Percentiles rank a stretch among this genome's conserved stretches.
phyloP scores from a whole-genome alignment of 2,797 vertebrate species.

The Gambelia wislizenii region DNA sequence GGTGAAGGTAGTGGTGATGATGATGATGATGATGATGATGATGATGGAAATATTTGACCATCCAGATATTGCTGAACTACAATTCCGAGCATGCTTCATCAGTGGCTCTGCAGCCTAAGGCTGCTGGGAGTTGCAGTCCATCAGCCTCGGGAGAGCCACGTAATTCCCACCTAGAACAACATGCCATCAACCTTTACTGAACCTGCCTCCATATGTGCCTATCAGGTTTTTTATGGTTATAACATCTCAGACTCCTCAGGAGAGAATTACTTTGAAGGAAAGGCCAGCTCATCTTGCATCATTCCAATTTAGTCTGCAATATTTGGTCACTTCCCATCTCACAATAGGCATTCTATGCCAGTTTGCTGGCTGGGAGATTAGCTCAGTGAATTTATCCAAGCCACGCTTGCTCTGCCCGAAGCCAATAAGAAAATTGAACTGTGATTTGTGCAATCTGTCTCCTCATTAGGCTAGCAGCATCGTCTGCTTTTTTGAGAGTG shows the following conservation, averaged over 20 bases:
- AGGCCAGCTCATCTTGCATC: rapidly evolving
- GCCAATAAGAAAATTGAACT: not conserved
- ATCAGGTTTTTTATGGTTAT: not conserved
- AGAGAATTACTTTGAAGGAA: not conserved
- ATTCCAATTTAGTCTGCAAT: conserved; percentile 19
- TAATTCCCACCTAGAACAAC: not conserved
- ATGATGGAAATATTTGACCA: too few species aligned
- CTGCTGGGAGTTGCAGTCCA: too few species aligned
- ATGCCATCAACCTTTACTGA: not conserved
- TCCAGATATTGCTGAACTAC: too few species aligned
- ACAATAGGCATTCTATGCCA: rapidly evolving
- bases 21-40: too few species aligned
- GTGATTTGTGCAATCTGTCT: not conserved
- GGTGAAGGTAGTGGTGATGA: too few species aligned
- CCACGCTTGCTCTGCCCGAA: not conserved
- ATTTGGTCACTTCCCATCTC: conserved; percentile 19
- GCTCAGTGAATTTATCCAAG: rapidly evolving
- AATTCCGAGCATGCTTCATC: too few species aligned
- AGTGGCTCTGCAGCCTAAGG: too few species aligned
- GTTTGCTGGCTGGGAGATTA: conserved; percentile 5
- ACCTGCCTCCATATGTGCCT: not conserved
- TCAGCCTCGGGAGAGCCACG: too few species aligned
- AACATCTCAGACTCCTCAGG: not conserved
- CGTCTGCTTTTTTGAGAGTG: not conserved
- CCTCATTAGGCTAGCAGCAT: not conserved